phyloP scores from a whole-genome alignment of 2,797 vertebrate genomes.

The Leptodactylus fallax region DNA sequence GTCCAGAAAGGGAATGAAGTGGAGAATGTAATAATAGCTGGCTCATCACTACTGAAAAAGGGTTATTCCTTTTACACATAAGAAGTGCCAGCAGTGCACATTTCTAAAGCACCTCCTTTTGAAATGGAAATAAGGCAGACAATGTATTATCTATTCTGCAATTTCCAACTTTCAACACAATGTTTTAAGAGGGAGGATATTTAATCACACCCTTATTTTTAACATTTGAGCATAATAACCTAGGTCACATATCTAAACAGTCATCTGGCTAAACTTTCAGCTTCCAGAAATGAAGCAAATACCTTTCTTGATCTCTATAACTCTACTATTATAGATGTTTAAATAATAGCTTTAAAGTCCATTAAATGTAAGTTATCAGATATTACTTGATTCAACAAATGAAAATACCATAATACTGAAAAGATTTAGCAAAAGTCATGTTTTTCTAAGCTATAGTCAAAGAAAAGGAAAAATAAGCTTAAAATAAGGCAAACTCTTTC shows the following conservation, averaged over 20 bases:
- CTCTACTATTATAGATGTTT: neutral
- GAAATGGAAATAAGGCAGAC: constrained; percentile 52
- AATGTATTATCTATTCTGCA: constrained; percentile 40
- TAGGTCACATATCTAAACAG: neutral
- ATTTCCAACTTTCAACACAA: constrained; percentile 28
- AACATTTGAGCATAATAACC: constrained; percentile 17
- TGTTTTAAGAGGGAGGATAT: constrained; percentile 26
- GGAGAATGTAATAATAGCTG: constrained; percentile 11
- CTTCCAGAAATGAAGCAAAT: neutral
- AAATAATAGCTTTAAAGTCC: neutral
- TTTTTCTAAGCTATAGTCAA: too few species aligned
- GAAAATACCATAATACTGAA: neutral
- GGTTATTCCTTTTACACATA: constrained; percentile 40
- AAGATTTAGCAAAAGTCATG: too few species aligned
- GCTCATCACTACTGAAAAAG: constrained; percentile 1
- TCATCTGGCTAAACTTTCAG: neutral
- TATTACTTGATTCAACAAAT: neutral
- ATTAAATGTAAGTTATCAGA: neutral
- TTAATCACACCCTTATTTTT: constrained; percentile 16
- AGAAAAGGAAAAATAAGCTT: too few species aligned
- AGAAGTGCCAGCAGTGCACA: constrained; percentile 29
- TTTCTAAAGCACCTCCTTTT: constrained; percentile 25
- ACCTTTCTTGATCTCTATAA: neutral
- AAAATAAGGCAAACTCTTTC: too few species aligned
- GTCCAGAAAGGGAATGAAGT: neutral